Percentiles rank a stretch among this genome's conserved stretches.
phyloP scores from a whole-genome alignment of 2,797 vertebrate species.

The Sarcophilus harrisii region DNA sequence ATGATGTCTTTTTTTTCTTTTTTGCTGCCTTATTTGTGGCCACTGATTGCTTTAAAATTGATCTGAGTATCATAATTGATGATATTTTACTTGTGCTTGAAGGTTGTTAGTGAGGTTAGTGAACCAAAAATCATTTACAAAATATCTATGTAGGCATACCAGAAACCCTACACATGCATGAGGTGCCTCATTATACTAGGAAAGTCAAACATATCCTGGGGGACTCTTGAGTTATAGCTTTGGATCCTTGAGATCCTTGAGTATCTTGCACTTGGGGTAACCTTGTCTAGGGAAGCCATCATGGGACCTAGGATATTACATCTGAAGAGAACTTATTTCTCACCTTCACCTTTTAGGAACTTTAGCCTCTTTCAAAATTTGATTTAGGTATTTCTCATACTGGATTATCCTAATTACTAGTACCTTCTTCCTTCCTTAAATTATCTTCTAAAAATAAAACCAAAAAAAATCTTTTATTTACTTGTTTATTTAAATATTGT shows the following conservation, averaged over 20 bases:
- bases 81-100: neutral
- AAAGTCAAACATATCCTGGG: neutral
- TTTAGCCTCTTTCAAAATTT: neutral
- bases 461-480: neutral
- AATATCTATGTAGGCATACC: neutral
- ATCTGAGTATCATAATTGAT: neutral
- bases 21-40: neutral
- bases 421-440: neutral
- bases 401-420: neutral
- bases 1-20: neutral
- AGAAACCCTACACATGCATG: neutral
- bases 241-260: neutral
- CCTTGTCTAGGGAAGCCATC: neutral
- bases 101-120: neutral
- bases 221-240: neutral
- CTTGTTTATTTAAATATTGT: neutral
- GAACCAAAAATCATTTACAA: neutral
- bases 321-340: neutral
- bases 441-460: neutral
- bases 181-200: neutral
- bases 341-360: neutral
- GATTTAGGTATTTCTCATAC: neutral
- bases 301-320: neutral
- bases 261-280: neutral
- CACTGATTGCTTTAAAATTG: neutral